These are phyloP conservation scores for Rattus rattus DNA, from an alignment of 2,113 vertebrate genomes.

Conservation along the genomic window DNA sequence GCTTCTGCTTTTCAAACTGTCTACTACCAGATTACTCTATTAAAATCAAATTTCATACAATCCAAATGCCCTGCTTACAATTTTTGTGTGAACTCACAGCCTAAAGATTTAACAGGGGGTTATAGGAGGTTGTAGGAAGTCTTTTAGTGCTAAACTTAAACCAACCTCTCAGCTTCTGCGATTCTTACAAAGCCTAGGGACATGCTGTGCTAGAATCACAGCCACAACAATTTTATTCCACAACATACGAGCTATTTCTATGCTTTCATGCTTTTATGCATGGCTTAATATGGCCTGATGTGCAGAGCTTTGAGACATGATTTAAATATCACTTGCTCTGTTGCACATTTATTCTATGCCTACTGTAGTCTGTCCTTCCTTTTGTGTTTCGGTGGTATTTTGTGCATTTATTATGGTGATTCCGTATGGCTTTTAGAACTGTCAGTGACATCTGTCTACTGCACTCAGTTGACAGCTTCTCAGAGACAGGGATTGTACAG, in stretches of 20 bases:
- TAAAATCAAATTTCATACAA: not conserved
- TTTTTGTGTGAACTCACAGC: not conserved
- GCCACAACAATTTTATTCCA: not conserved
- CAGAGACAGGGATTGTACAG: not conserved
- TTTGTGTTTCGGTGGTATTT: conserved; percentile 9
- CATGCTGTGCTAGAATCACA: not conserved
- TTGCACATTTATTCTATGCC: conserved; percentile 22
- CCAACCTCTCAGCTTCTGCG: not conserved
- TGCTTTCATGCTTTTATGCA: not conserved
- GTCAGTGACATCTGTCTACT: conserved; percentile 46
- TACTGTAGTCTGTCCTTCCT: not conserved
- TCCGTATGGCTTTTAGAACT: conserved; percentile 13
- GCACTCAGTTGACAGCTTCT: conserved; percentile 9
- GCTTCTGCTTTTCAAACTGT: not conserved
- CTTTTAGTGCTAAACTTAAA: not conserved
- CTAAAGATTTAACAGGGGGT: not conserved
- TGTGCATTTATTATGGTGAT: conserved; percentile 35
- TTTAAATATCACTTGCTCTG: not conserved
- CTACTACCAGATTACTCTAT: not conserved
- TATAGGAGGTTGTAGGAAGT: not conserved
- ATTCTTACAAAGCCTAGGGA: not conserved
- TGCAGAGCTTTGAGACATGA: not conserved
- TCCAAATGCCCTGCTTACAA: not conserved
- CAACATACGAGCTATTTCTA: not conserved
- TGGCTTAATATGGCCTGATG: not conserved